Percentiles rank a stretch among this genome's conserved stretches.
phyloP scores from a whole-genome alignment of 92 coral and sea anemone species.

The Blastomussa wellsi region DNA sequence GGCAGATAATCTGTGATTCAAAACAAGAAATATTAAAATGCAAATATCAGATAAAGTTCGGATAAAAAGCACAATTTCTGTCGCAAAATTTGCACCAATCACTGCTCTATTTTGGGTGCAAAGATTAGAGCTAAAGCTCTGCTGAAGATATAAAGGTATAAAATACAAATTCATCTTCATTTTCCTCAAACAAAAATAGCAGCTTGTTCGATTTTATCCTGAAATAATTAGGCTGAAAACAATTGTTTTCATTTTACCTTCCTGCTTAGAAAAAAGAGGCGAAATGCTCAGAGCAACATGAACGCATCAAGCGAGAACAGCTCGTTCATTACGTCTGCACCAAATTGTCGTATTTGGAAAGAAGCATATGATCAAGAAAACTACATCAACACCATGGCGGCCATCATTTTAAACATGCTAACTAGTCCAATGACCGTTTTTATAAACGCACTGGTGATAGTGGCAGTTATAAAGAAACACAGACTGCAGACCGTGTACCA shows the following conservation, averaged over 20 bases:
- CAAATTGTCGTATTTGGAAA: slow-evolving; percentile 3
- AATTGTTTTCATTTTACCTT: background rate
- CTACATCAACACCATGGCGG: background rate
- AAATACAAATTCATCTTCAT: background rate
- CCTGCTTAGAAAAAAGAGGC: background rate
- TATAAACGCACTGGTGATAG: slow-evolving; percentile 20
- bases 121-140: background rate
- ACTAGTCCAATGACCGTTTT: slow-evolving; percentile 1
- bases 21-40: no score
- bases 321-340: background rate
- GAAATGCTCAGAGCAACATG: background rate
- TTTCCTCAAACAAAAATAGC: background rate
- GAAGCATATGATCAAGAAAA: background rate
- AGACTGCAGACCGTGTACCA: slow-evolving; percentile 27
- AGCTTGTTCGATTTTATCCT: background rate
- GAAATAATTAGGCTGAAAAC: background rate
- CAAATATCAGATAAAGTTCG: background rate
- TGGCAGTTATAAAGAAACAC: slow-evolving; percentile 6
- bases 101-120: background rate
- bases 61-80: background rate
- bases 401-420: slow-evolving; percentile 18
- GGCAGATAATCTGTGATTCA: no score
- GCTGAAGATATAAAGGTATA: background rate
- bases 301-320: slow-evolving; percentile 1
- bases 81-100: background rate